Evolutionary conservation across 2,113 vertebrate genomes (phyloP), one percentile per base, ranked within the genome.

Genomic region (Macrotus californicus): DNA sequence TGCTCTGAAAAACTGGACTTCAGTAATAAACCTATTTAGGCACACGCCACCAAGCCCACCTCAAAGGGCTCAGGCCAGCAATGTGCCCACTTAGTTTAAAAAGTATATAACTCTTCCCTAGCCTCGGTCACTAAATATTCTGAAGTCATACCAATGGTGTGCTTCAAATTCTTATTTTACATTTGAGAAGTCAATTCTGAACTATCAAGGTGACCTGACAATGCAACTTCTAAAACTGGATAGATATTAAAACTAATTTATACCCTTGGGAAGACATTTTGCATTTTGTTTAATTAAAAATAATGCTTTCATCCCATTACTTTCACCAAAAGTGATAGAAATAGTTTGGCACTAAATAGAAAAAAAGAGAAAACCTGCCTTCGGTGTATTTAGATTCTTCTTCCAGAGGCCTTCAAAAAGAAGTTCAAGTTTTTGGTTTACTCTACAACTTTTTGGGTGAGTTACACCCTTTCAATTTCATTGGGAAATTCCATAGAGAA

Each of bases 181-280:
- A 26, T 29, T n/a, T 94, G 48, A 93, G 21, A 93, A 91, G 29
- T 82, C 88, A 83, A 79, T 69, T 94, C 69, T 80, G 39, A 88
- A 79, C 66, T 82, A 96, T 6, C 76, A 80, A 36, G 34, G 16
- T 75, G 16, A 85, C 36, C 89, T 73, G 50, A 39, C 11, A 84
- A 29, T 52, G 11, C 13, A 76, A 96, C 36, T 76, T 87, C 64
- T 95, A 89, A 85, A 91, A 54, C 39, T 19, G 95, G 26, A 52
- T 39, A 31, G 6, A 41, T 43, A 0, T 31, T 70, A 81, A 96
- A 41, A 72, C 43, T 29, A 43, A 82, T 46, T n/a, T 79, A 56
- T 85, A 87, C 36, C 41, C 56, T 43, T 87, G 7, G 50, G n/a
- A 56, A 92, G 64, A 54, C 36, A 87, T 80, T 87, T 84, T 76